phyloP scores from a whole-genome alignment of 2,888 invertebrate genomes.

The Oxyteleia sp. region DNA sequence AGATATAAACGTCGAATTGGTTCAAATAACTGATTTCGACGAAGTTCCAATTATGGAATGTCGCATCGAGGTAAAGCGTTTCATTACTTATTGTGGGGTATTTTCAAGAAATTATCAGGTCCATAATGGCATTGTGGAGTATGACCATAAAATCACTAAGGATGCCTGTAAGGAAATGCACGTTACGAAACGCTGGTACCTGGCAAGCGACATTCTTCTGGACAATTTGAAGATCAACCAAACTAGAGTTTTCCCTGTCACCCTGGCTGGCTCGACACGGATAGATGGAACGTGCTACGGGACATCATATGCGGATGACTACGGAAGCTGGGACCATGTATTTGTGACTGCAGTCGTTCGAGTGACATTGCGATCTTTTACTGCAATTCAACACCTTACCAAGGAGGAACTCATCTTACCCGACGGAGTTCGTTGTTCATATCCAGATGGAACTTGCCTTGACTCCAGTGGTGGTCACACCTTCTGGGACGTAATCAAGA shows the following conservation, averaged over 20 bases:
- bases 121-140: no score
- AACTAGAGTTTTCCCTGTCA: neutral
- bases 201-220: neutral
- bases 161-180: neutral
- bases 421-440: slow-evolving; percentile 17
- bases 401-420: slow-evolving; percentile 4
- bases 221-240: neutral
- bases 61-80: neutral
- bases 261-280: neutral
- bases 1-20: neutral
- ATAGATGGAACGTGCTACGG: slow-evolving; percentile 1
- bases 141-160: neutral
- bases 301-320: neutral
- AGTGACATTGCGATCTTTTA: neutral
- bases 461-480: neutral
- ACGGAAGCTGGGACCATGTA: neutral
- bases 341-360: neutral
- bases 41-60: neutral
- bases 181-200: neutral
- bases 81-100: neutral
- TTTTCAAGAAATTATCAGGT: neutral
- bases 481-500: neutral
- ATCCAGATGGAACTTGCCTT: slow-evolving; percentile 10
- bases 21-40: neutral
- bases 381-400: neutral